Evolutionary conservation across 1,140 invertebrate species (phyloP), one percentile per base, ranked within the genome.

Genomic region (Bombyx mandarina): DNA sequence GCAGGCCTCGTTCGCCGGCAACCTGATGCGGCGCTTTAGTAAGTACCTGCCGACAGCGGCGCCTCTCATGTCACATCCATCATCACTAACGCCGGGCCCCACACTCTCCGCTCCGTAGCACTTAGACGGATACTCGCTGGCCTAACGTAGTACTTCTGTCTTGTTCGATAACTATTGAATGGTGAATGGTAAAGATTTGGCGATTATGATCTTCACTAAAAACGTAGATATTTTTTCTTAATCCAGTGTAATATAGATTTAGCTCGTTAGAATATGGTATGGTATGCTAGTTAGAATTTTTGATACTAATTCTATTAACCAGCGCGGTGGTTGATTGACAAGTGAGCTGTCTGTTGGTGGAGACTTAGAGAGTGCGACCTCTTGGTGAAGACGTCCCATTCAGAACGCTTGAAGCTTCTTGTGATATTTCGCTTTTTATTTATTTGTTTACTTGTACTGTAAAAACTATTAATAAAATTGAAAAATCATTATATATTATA

Each of bases 21-120:
- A 91, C 89, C 88, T 95, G 69, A 93, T 94, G 89, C 91, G 93
- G 80, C 91, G 93, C 89, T 94, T 95, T 91, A 94, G 94, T 95
- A 94, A 95, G 94, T 95, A 90, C 56, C 54, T 22, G 53, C 53
- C 53, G 64, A 60, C 56, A 61, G 60, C 75, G 70, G 54, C 22
- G 8, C 22, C 46, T 22, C 26, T 35, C 26, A 43, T 56, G 46
- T 49, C 46, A 43, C 61, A 58, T 48, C 50, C 53, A 22, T 52
- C 64, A 58, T 61, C 47, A 61, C 60, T 52, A 43, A 46, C 65
- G 63, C 62, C 69, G 71, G 60, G 57, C 65, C 72, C 62, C 76
- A 58, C 67, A 43, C 35, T 7, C 10, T n/a, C 52, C 52, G 58
- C 49, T 62, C 58, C 68, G 71, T 71, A 70, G 70, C 67, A 69